Evolutionary conservation across 2,888 invertebrate species (phyloP).

Genomic region (Anorthoa munda): DNA sequence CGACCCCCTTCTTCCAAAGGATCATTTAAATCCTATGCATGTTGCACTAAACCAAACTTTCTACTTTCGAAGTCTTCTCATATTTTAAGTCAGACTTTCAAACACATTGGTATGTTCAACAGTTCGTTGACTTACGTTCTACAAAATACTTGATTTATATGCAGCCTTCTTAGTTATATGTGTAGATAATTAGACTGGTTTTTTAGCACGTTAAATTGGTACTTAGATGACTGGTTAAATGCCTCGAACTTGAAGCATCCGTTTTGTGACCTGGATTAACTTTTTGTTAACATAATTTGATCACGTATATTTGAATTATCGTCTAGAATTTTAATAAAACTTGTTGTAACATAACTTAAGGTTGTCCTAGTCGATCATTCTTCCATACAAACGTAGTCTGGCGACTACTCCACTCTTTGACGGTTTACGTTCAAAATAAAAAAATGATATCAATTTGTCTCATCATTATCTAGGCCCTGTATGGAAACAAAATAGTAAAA

Average conservation of each 20-base stretch:
- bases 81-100: constrained; percentile 52
- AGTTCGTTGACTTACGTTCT: constrained; percentile 54
- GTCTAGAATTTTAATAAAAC: not conserved
- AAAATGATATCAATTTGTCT: too few species aligned
- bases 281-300: not conserved
- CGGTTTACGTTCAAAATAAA: too few species aligned
- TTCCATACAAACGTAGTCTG: too few species aligned
- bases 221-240: not conserved
- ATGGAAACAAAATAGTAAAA: too few species aligned
- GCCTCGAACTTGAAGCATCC: constrained; percentile 19
- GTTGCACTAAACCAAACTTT: constrained; percentile 39
- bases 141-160: constrained; percentile 31
- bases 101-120: not conserved
- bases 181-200: constrained; percentile 20
- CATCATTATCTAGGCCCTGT: too few species aligned
- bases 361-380: too few species aligned
- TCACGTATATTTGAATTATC: not conserved
- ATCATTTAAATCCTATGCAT: constrained; percentile 31
- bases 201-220: constrained; percentile 29
- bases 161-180: constrained; percentile 10
- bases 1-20: not conserved
- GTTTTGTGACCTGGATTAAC: constrained; percentile 16
- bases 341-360: too few species aligned
- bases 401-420: too few species aligned
- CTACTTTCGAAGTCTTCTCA: constrained; percentile 34